Percentiles rank a stretch among this genome's conserved stretches.
These are phyloP conservation scores for Zophobas atratus DNA, from an alignment of 1,140 invertebrate genomes.

Conservation along the genomic window DNA sequence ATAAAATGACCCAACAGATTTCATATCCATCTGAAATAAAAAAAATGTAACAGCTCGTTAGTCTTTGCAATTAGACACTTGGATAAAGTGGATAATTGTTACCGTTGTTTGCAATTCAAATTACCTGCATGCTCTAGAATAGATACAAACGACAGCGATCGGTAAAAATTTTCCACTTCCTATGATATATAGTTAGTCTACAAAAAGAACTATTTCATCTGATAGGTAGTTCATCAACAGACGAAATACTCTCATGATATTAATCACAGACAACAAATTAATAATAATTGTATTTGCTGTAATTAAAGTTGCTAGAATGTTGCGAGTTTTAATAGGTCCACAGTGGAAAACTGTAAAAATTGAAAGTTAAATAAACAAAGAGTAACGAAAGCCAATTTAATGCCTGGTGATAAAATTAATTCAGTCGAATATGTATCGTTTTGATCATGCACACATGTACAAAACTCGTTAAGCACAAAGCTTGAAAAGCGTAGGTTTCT, in stretches of 20 bases:
- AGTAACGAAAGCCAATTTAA: conserved; percentile 29
- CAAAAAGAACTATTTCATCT: conserved; percentile 12
- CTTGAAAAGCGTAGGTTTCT: conserved; percentile 44
- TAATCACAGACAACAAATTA: conserved; percentile 50
- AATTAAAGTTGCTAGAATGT: conserved; percentile 69
- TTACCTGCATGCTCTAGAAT: not conserved
- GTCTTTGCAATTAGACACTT: conserved; percentile 28
- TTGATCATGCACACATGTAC: conserved; percentile 46
- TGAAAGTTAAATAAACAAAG: conserved; percentile 21
- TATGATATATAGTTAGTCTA: conserved; percentile 37
- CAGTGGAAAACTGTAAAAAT: conserved; percentile 41
- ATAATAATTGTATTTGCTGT: conserved; percentile 55
- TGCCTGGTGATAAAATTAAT: conserved; percentile 28
- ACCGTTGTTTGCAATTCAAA: not conserved
- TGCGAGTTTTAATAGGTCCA: conserved; percentile 63
- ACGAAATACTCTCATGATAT: conserved; percentile 24
- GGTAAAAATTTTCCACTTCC: conserved; percentile 30
- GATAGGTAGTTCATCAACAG: conserved; percentile 4
- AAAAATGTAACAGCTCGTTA: conserved; percentile 62
- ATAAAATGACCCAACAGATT: conserved; percentile 93
- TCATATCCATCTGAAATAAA: conserved; percentile 91
- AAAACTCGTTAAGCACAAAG: conserved; percentile 48
- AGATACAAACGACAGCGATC: not conserved
- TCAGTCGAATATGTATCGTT: conserved; percentile 7
- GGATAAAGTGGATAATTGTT: conserved; percentile 39